Evolutionary conservation across 1,140 invertebrate species (phyloP).

Genomic region (Helicoverpa armigera): DNA sequence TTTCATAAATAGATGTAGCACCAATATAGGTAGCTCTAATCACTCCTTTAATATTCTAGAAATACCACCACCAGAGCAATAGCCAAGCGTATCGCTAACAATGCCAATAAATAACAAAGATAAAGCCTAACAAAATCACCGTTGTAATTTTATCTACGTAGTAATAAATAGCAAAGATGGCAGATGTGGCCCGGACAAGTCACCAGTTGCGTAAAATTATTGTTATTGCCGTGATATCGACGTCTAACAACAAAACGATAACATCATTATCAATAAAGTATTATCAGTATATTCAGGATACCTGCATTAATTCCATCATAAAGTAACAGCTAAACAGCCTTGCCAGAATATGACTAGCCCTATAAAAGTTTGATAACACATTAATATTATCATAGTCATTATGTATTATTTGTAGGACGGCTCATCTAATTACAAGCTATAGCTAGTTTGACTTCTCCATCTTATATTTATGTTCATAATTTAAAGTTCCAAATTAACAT

Average conservation of each 20-base stretch:
- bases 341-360: conserved; percentile 41
- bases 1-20: too few relatives aligned
- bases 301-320: conserved; percentile 16
- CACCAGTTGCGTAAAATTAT: not conserved
- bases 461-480: conserved; percentile 21
- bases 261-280: not conserved
- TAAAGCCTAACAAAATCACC: too few relatives aligned
- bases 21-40: too few relatives aligned
- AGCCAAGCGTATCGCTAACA: too few relatives aligned
- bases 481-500: conserved; percentile 6
- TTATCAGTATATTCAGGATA: not conserved
- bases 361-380: conserved; percentile 28
- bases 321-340: conserved; percentile 5
- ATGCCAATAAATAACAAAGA: too few relatives aligned
- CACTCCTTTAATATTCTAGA: too few relatives aligned
- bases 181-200: not conserved
- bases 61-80: too few relatives aligned
- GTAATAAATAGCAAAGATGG: too few relatives aligned
- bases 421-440: conserved; percentile 16
- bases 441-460: conserved; percentile 16
- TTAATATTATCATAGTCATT: conserved; percentile 30
- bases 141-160: too few relatives aligned
- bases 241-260: conserved; percentile 9
- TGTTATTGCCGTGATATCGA: conserved; percentile 13
- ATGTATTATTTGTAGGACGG: conserved; percentile 29